Conservation (phyloP, 2,797 vertebrate genomes). For the Eupleurogrammus muticus region DNA sequence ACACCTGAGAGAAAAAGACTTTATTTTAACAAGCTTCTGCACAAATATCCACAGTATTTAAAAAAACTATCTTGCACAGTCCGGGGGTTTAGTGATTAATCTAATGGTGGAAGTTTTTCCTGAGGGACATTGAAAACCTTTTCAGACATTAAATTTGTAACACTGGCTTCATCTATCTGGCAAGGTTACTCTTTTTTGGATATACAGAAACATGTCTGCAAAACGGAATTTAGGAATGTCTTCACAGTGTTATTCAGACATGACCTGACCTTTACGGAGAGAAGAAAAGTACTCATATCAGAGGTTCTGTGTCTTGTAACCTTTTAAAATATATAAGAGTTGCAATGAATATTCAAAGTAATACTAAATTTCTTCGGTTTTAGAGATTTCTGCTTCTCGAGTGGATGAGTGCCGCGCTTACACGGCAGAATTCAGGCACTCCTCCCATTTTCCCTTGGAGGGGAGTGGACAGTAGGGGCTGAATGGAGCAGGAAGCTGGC, state of each 20-base stretch:
- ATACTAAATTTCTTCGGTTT: too few species aligned
- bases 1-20: too few species aligned
- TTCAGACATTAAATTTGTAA: background rate
- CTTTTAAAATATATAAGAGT: too few species aligned
- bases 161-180: background rate
- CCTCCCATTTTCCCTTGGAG: constrained; percentile 43
- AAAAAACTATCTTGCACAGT: background rate
- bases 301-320: too few species aligned
- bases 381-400: constrained; percentile 35
- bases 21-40: too few species aligned
- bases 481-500: constrained; percentile 59
- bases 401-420: constrained; percentile 35
- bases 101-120: too few species aligned
- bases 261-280: background rate
- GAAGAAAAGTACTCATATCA: too few species aligned
- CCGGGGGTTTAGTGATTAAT: background rate
- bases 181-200: background rate
- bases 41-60: too few species aligned
- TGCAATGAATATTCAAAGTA: too few species aligned
- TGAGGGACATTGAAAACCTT: background rate
- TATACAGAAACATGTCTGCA: background rate
- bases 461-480: constrained; percentile 41
- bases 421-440: constrained; percentile 15
- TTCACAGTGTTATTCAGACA: too few species aligned
- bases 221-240: too few species aligned